A percentile compares a stretch with the other conserved stretches of the same genome.
Conservation (phyloP, 1,140 invertebrate species). For the Vanessa atalanta region DNA sequence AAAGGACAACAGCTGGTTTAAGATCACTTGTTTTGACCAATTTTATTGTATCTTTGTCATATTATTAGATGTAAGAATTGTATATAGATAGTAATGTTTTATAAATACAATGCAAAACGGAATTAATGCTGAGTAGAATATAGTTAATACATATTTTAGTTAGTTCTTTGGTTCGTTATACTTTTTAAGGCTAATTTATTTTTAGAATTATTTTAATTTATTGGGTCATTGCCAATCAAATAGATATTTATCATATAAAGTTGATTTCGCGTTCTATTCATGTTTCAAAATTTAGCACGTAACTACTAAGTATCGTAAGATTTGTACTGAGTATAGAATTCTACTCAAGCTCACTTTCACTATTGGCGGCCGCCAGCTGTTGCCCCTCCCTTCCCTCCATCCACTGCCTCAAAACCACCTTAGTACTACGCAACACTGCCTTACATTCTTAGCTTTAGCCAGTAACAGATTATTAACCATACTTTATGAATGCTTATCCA, state of each 20-base stretch:
- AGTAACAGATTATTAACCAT: neutral
- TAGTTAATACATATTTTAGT: too few relatives aligned
- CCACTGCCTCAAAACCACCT: constrained; percentile 34
- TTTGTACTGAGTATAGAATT: constrained; percentile 33
- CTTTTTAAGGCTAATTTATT: too few relatives aligned
- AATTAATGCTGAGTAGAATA: too few relatives aligned
- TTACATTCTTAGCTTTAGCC: constrained; percentile 50
- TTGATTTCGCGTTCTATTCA: too few relatives aligned
- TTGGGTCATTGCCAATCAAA: too few relatives aligned
- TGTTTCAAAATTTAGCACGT: constrained; percentile 2
- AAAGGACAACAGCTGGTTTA: neutral
- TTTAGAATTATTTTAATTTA: too few relatives aligned
- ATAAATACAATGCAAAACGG: too few relatives aligned
- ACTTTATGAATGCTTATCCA: too few relatives aligned
- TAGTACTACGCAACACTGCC: constrained; percentile 63
- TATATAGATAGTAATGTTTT: too few relatives aligned
- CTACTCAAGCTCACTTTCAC: constrained; percentile 69
- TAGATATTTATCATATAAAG: too few relatives aligned
- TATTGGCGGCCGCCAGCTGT: constrained; percentile 72
- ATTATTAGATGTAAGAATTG: too few relatives aligned
- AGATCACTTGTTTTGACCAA: neutral
- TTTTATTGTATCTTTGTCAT: neutral
- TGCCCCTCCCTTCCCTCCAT: constrained; percentile 36
- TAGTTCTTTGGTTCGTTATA: too few relatives aligned
- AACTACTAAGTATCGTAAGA: constrained; percentile 4